Evolutionary conservation across 1,140 invertebrate species (phyloP).

Genomic region (Camponotus floridanus): DNA sequence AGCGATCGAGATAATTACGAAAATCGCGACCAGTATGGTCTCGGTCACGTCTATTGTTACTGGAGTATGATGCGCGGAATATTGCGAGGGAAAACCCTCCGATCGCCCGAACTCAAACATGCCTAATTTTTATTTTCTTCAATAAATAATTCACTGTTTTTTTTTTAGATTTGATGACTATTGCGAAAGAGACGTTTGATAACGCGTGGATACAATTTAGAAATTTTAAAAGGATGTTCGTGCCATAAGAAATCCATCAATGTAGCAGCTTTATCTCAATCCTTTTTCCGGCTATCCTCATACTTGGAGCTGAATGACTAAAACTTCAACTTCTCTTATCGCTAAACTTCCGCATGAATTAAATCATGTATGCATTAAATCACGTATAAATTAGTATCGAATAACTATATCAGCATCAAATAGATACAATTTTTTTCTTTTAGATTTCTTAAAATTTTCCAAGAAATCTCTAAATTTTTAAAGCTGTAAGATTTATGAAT

Average conservation of each 20-base stretch:
- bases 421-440: not conserved
- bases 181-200: not conserved
- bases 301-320: conserved; percentile 2
- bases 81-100: conserved; percentile 86
- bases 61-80: conserved; percentile 84
- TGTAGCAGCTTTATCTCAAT: conserved; percentile 19
- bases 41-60: conserved; percentile 87
- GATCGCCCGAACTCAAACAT: conserved; percentile 76
- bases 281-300: conserved; percentile 25
- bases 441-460: not conserved
- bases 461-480: too few relatives aligned
- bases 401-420: not conserved
- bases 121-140: conserved; percentile 29
- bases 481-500: not conserved
- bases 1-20: conserved; percentile 85
- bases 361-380: too few relatives aligned
- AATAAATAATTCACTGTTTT: conserved; percentile 7
- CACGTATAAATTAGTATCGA: not conserved
- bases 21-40: conserved; percentile 86
- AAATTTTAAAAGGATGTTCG: not conserved
- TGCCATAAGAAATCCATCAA: too few relatives aligned
- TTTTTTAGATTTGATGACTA: not conserved
- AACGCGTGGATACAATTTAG: not conserved
- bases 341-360: not conserved
- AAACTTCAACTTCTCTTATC: conserved; percentile 19